Conservation (phyloP, 2,113 vertebrate genomes). For the Spea bombifrons region DNA sequence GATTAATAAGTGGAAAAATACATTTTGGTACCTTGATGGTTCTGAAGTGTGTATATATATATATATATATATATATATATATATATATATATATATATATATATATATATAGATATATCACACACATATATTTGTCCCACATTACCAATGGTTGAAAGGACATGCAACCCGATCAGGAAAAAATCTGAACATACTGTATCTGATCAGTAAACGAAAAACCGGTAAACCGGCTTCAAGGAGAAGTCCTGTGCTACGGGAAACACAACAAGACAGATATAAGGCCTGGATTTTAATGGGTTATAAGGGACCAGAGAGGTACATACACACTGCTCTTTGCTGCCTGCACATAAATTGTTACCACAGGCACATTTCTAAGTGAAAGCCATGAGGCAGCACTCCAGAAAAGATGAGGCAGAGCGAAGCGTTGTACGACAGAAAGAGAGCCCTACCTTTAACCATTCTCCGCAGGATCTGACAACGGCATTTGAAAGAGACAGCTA, state of each 20-base stretch:
- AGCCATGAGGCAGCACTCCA: slow-evolving; percentile 47
- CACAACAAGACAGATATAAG: slow-evolving; percentile 3
- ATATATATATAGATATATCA: too few species aligned
- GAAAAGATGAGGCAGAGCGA: slow-evolving; percentile 48
- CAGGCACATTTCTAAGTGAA: slow-evolving; percentile 59
- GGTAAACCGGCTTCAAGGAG: not conserved
- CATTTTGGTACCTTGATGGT: too few species aligned
- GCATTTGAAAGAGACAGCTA: slow-evolving; percentile 98
- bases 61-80: too few species aligned
- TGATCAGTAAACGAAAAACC: too few species aligned
- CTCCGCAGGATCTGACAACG: slow-evolving; percentile 96
- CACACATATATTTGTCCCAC: too few species aligned
- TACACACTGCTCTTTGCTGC: slow-evolving; percentile 65
- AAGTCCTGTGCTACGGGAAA: not conserved
- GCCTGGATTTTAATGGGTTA: slow-evolving; percentile 13
- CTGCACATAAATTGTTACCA: slow-evolving; percentile 55
- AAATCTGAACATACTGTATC: too few species aligned
- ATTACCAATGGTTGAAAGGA: too few species aligned
- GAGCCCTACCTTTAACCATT: slow-evolving; percentile 88
- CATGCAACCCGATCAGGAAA: too few species aligned
- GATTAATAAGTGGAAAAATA: too few species aligned
- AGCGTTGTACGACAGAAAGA: slow-evolving; percentile 55
- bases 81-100: too few species aligned
- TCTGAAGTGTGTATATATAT: too few species aligned
- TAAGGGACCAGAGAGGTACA: slow-evolving; percentile 35